Evolutionary conservation across 2,113 vertebrate species (phyloP), one percentile per base, ranked within the genome.

Genomic region (Ceyx cyanopectus): DNA sequence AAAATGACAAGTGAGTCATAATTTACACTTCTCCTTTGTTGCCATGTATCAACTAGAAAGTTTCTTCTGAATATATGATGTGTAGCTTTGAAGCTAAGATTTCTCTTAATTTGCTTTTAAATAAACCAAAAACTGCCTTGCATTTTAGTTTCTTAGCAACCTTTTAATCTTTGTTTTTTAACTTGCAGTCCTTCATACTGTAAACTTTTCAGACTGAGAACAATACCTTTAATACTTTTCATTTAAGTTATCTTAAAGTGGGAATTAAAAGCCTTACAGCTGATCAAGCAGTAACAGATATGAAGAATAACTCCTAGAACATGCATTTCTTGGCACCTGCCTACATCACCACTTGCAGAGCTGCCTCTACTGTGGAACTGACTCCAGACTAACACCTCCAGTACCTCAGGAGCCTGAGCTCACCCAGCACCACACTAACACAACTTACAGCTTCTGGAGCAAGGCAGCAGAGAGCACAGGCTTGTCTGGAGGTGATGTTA

Each of bases 321-420:
- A 12, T 30, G 40, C 5, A 1, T 29, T 7, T 50, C 40, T 53
- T 24, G 45, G 63, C 41, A 29, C 41, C 10, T 23, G 16, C 34
- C n/a, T 53, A 1, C 7, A 1, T 37, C 29, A 3, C 20, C 20
- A 15, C 14, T 0, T 6, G 20, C 40, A 48, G 60, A 80, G 46
- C 60, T 73, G n/a, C 60, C n/a, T 66, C n/a, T 48, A 7, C 43
- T 11, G 4, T 24, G 43, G 32, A 62, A 32, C 18, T 40, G 41
- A 20, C 43, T 86, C 50, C 48, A 50, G 12, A 8, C 30, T 19
- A 37, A 43, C 10, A 6, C 15, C 15, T 5, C 11, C 46, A 40
- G 21, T 14, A 29, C 5, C 51, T 58, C 19, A 19, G 51, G 40
- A 60, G 60, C 30, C n/a, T 29, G 34, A n/a, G 40, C 27, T 60